Base-by-base conservation (phyloP, 1,140 invertebrate species). In the Aphaenogaster ashmeadi region DNA sequence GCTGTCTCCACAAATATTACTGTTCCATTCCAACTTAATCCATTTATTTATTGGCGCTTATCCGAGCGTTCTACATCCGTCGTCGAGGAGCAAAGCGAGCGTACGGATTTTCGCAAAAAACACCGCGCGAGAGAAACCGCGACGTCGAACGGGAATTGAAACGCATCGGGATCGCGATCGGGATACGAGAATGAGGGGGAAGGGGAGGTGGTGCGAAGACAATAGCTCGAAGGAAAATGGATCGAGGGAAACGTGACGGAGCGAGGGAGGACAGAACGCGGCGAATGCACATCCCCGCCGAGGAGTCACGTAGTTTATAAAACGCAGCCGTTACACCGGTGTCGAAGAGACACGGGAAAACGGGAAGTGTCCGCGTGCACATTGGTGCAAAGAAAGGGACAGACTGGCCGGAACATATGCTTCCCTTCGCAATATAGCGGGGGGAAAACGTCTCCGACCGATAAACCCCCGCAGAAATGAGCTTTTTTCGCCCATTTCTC, bases 401-500 rank as follows among this genome's bases (percentile, higher is more conserved):
- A 52, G 44, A 87, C 79, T 64, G 27, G 66, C 58, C 89, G 78
- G 89, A 88, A 87, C 90, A 81, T 91, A 92, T 91, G 89, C 87
- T 90, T 87, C 87, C 71, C 64, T 78, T 64, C 54, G 88, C 88
- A 89, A 91, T 91, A 91, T 87, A 88, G 83, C 52, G 72, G 60
- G 21, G n/a, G 72, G 80, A 67, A 74, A 64, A 80, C 77, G 80
- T 87, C 89, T 75, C 87, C 89, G 89, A 77, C 86, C 91, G 92
- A 93, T 93, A 93, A 93, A 92, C 89, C 87, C 47, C 87, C 91
- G 66, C 80, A 89, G 92, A 93, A 92, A 90, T 93, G 92, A 90
- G 88, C 87, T 91, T 92, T 92, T 91, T 90, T 75, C 80, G 69
- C n/a, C 54, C 80, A 84, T 84, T 84, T 84, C 80, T 84, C 80